Conservation (phyloP, 2,888 invertebrate species). For the Noctuana brunneofusca region DNA sequence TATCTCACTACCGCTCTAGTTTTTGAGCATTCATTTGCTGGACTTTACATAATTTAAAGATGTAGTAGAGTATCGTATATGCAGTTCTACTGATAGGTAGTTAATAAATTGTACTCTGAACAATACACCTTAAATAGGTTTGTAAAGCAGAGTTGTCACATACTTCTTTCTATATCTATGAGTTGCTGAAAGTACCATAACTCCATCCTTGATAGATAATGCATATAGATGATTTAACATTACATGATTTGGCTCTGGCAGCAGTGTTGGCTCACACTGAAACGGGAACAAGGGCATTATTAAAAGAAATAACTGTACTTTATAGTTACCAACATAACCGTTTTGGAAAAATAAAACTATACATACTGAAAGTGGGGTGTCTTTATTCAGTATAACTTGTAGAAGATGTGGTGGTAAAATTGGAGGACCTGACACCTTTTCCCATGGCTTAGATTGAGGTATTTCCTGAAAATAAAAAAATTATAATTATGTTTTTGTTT, state of each 20-base stretch:
- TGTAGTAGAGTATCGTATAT: too few species aligned
- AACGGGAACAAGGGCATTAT: constrained; percentile 50
- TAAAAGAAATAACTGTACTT: neutral
- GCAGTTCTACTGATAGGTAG: too few species aligned
- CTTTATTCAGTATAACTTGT: constrained; percentile 99
- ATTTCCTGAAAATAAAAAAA: constrained; percentile 85
- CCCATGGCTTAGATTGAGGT: constrained; percentile 95
- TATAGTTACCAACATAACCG: neutral
- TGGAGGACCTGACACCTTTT: constrained; percentile 96
- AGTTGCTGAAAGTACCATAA: constrained; percentile 99
- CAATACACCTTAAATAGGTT: constrained; percentile 90
- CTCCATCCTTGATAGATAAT: constrained; percentile 99
- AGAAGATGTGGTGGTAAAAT: constrained; percentile 98
- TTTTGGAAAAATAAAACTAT: neutral
- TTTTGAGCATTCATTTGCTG: too few species aligned
- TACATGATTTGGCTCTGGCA: constrained; percentile 99
- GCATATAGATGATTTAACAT: constrained; percentile 99
- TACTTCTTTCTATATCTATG: constrained; percentile 99
- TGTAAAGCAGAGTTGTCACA: constrained; percentile 98
- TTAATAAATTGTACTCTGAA: too few species aligned
- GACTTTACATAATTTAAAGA: too few species aligned
- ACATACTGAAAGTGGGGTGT: constrained; percentile 95
- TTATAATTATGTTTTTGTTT: neutral
- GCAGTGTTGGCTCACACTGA: constrained; percentile 98
- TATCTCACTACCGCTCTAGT: too few species aligned